Conservation (phyloP, 1,140 invertebrate genomes). For the Helicorthomorpha holstii region DNA sequence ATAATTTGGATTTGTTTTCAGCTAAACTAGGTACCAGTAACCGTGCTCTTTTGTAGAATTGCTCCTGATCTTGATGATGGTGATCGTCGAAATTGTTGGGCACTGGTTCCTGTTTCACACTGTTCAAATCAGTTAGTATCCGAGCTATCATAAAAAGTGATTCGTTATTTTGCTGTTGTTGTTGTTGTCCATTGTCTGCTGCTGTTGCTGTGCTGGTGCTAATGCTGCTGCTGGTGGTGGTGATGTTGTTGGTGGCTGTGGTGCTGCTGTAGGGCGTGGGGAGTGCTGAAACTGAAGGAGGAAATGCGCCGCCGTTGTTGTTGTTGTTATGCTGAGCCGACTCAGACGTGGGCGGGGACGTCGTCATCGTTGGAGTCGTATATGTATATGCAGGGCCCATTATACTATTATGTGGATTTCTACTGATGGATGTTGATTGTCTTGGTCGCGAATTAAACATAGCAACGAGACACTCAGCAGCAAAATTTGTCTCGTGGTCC, state of each 20-base stretch:
- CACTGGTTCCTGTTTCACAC: conserved; percentile 34
- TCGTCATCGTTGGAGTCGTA: neutral
- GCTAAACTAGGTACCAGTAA: too few relatives aligned
- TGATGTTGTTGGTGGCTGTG: too few relatives aligned
- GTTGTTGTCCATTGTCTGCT: too few relatives aligned
- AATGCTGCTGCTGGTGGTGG: too few relatives aligned
- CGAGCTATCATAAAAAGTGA: conserved; percentile 38
- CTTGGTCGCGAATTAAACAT: conserved; percentile 28
- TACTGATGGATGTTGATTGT: neutral
- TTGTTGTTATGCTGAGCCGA: conserved; percentile 1
- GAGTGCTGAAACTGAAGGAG: too few relatives aligned
- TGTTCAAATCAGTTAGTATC: conserved; percentile 38
- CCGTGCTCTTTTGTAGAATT: too few relatives aligned
- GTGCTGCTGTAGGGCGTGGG: too few relatives aligned
- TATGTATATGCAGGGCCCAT: too few relatives aligned
- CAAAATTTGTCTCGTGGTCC: conserved; percentile 35
- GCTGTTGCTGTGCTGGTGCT: too few relatives aligned
- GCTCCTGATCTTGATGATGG: too few relatives aligned
- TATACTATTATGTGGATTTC: neutral
- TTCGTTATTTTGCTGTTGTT: conserved; percentile 6
- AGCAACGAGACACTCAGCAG: conserved; percentile 38
- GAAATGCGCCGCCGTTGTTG: conserved; percentile 3
- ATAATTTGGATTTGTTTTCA: too few relatives aligned
- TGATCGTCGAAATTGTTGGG: conserved; percentile 13
- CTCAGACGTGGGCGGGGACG: neutral